Evolutionary conservation across 2,113 vertebrate species (phyloP), one percentile per base, ranked within the genome.

Genomic region (Malurus cyaneus): DNA sequence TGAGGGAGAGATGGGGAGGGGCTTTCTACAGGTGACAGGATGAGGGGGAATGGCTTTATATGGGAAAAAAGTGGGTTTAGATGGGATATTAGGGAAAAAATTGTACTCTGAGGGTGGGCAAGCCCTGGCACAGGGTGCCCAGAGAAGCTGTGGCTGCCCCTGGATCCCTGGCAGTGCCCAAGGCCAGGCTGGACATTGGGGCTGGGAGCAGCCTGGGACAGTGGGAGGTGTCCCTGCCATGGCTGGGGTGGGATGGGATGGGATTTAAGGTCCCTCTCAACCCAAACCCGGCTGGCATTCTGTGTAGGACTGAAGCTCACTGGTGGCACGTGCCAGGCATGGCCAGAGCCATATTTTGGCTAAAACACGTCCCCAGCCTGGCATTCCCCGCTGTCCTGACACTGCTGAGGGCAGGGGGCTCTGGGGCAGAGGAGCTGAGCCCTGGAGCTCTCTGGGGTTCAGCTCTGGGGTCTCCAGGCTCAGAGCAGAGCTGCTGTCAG

Each of bases 261-360:
- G 0, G 7, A 0, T 80, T 34, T 21, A 23, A 61, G n/a, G 12
- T 53, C 18, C 18, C 8, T 61, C 21, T 9, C 5, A 46, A 7
- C 39, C 39, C 61, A 32, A 4, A 21, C 13, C 11, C 5, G 8
- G 7, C 32, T 46, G 32, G 32, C 20, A 9, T 54, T 70, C 24
- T 31, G 18, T 34, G 26, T 7, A 15, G 50, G 26, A 6, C 72
- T 31, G 57, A 29, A 93, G 36, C 39, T 73, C 57, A 9, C 50
- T 21, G 44, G 54, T 20, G n/a, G 12, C 36, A 67, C 1, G 0
- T 28, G 31, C 46, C 8, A 1, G 24, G 32, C 53, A 3, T 1
- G 11, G 52, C 50, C 61, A 50, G 70, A 70, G 46, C 34, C 65
- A 7, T 44, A 8, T 23, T 67, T 39, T 21, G 18, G 23, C 47